phyloP scores from a whole-genome alignment of 1,140 invertebrate genomes.

The Papilio glaucus region DNA sequence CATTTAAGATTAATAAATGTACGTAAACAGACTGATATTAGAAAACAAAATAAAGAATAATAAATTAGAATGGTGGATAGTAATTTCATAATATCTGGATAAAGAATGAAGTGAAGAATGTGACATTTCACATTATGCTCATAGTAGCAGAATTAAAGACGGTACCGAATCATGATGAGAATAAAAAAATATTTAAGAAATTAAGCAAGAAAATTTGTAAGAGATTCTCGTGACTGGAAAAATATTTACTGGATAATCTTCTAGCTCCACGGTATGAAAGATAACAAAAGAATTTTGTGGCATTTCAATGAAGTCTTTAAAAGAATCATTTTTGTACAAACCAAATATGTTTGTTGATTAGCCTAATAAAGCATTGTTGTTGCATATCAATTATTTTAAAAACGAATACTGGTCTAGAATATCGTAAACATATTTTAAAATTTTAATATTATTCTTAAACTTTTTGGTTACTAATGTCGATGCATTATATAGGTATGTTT shows the following conservation, averaged over 20 bases:
- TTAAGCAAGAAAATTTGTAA: no score
- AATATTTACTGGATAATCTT: not conserved
- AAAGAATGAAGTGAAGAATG: not conserved
- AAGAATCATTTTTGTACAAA: no score
- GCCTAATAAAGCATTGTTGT: not conserved
- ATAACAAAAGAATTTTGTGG: not conserved
- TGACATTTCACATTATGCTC: not conserved
- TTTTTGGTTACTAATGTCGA: no score
- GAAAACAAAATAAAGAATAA: conserved; percentile 23
- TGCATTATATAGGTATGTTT: no score
- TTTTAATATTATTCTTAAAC: no score
- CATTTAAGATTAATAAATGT: conserved; percentile 20
- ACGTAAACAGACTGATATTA: conserved; percentile 34
- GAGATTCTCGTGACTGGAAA: no score
- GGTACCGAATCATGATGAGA: not conserved
- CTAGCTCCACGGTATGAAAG: not conserved
- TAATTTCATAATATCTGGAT: not conserved
- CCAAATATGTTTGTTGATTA: not conserved
- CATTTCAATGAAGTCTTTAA: no score
- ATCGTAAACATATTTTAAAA: no score
- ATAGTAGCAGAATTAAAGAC: not conserved
- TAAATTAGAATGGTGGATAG: conserved; percentile 9
- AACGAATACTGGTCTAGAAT: no score
- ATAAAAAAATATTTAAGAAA: not conserved
- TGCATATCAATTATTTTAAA: no score